Percentiles rank a stretch among this genome's conserved stretches.
phyloP scores from a whole-genome alignment of 1,140 invertebrate genomes.

The Pentalonia nigronervosa region DNA sequence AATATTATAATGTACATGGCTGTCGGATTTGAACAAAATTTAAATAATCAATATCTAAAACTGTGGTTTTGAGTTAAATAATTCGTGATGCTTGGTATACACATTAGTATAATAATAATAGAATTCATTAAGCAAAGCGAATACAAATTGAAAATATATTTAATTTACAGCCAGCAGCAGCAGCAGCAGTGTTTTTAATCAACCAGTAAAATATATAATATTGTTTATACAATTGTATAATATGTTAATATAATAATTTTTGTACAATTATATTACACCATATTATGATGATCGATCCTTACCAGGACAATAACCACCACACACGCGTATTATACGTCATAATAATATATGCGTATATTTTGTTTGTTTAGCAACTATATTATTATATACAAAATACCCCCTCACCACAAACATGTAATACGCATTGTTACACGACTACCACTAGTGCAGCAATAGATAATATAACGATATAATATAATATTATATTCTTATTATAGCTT shows the following conservation, averaged over 20 bases:
- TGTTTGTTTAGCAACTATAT: background rate
- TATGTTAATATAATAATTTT: background rate
- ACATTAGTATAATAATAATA: background rate
- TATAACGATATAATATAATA: background rate
- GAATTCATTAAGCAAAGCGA: background rate
- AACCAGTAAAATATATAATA: background rate
- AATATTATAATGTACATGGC: too few species aligned
- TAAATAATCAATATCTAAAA: background rate
- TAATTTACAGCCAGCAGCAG: background rate
- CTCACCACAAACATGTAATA: background rate
- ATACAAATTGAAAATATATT: background rate
- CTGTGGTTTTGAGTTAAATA: background rate
- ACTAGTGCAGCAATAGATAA: background rate
- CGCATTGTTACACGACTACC: background rate
- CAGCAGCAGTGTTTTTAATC: background rate
- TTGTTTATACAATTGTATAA: too few species aligned
- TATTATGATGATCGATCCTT: background rate
- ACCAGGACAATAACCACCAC: background rate
- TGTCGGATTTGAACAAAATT: conserved; percentile 10
- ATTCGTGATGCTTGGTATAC: background rate
- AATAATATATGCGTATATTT: background rate
- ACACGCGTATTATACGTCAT: too few species aligned
- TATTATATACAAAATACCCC: background rate
- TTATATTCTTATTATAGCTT: background rate
- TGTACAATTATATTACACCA: background rate